These are phyloP conservation scores for Aplysina aerophoba DNA, from an alignment of 37 sponge, comb jelly and placozoan species.

Conservation along the genomic window DNA sequence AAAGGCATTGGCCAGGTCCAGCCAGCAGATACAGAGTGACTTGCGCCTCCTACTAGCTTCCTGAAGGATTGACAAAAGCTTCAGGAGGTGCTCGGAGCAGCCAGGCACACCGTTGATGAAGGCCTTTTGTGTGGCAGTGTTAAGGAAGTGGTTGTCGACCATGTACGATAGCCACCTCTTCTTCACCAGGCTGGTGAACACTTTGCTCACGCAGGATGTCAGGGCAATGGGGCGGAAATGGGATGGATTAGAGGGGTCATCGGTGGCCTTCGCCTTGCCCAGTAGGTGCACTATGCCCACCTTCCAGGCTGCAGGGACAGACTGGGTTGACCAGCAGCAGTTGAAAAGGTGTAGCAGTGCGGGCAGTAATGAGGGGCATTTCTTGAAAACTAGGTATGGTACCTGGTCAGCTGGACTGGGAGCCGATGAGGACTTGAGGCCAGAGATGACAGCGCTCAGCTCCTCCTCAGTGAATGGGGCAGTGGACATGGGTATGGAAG, in stretches of 20 bases:
- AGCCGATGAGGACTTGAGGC: neutral
- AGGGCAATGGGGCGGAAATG: neutral
- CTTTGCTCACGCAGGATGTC: neutral
- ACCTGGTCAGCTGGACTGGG: neutral
- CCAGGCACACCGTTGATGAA: neutral
- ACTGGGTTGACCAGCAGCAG: conserved; percentile 4
- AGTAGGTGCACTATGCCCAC: conserved; percentile 3
- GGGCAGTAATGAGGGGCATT: neutral
- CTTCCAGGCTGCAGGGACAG: conserved; percentile 26
- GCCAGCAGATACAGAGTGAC: conserved; percentile 20
- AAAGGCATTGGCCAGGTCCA: conserved; percentile 20
- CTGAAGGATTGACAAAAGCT: neutral
- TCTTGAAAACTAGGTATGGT: neutral
- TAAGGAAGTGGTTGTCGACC: too few relatives aligned
- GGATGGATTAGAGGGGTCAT: neutral
- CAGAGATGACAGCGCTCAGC: too few relatives aligned
- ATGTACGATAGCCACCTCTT: too few relatives aligned
- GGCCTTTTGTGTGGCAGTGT: too few relatives aligned
- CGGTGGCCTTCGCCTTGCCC: neutral
- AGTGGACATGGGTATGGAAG: neutral
- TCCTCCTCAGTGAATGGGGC: neutral
- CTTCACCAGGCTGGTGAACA: neutral
- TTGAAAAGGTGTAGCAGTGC: conserved; percentile 17
- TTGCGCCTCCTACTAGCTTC: neutral
- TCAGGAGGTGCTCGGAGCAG: conserved; percentile 11